Conservation (phyloP, 2,888 invertebrate genomes). For the Oscheius sp. region DNA sequence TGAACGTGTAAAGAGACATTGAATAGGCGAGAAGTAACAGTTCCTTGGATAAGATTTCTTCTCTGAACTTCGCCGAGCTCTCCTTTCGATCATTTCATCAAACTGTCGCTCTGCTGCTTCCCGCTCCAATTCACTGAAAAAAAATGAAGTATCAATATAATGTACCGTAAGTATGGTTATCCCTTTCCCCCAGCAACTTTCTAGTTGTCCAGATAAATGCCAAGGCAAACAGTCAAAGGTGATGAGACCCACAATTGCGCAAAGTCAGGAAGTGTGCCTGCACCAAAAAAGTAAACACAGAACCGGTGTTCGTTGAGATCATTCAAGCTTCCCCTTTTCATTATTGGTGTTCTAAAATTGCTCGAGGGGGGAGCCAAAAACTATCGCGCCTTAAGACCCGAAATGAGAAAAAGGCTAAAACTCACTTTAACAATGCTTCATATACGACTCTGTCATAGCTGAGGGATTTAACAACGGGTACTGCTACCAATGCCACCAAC, state of each 20-base stretch:
- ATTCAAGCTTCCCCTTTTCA: not conserved
- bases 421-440: constrained; percentile 57
- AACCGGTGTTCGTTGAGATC: constrained; percentile 18
- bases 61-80: constrained; percentile 62
- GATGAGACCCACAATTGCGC: constrained; percentile 1
- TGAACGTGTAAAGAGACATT: constrained; percentile 61
- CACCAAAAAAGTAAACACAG: constrained; percentile 28
- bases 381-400: not conserved
- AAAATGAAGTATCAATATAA: constrained; percentile 19
- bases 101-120: constrained; percentile 56
- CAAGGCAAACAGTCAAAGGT: constrained; percentile 28
- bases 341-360: not conserved
- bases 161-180: not conserved
- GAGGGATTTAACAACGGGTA: constrained; percentile 47
- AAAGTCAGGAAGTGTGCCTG: constrained; percentile 26
- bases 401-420: constrained; percentile 1
- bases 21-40: constrained; percentile 69
- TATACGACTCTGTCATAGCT: constrained; percentile 53
- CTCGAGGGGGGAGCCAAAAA: not conserved
- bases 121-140: constrained; percentile 59
- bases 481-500: constrained; percentile 45
- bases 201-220: not conserved
- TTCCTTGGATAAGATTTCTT: constrained; percentile 67
- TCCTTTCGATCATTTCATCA: constrained; percentile 46
- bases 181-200: not conserved